Evolutionary conservation across 2,888 invertebrate genomes (phyloP), one percentile per base, ranked within the genome.

Genomic region (Andrena trimmerana): DNA sequence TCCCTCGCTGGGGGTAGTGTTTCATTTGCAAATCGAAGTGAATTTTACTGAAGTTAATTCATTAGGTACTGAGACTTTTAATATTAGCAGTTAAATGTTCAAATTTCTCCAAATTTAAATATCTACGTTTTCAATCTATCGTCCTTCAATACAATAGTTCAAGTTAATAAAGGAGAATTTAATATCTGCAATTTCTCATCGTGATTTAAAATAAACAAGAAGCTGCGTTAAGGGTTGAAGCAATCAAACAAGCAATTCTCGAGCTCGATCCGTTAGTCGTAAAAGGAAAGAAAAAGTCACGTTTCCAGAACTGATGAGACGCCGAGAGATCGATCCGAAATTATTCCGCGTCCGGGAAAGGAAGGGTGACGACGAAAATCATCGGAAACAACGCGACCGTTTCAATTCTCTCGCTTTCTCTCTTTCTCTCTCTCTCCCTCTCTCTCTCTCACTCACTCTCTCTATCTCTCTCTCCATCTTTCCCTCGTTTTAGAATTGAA

Each of bases 361-460:
- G 52, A 85, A 63, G 36, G 48, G 50, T 54, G 69, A 42, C 57
- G 78, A 20, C 29, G 52, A 79, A 52, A 63, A 57, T 73, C 75
- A 65, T 52, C 31, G 59, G 54, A 20, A 33, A 50, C 42, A 62
- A 24, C 70, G 31, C 72, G 65, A 20, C 8, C 48, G 65, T 48
- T n/a, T 62, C 36, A n/a, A 13, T 75, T 65, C 59, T 65, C 13
- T 67, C 20, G 1, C 42, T 42, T 16, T 42, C 42, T 42, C 13
- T 42, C 42, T 13, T 1, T 13, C 13, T 60, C 27, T 60, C 33
- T 54, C 54, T 68, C 42, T 52, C 33, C 48, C 71, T 36, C 50
- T 52, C 33, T 57, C 71, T 36, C 50, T 57, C 36, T 31, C 27
- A 31, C 20, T 5, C 48, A 8, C 29, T 60, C 20, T 60, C 33